Evolutionary conservation across 2,888 invertebrate genomes (phyloP), one percentile per base, ranked within the genome.

Genomic region (Protonemura montana): DNA sequence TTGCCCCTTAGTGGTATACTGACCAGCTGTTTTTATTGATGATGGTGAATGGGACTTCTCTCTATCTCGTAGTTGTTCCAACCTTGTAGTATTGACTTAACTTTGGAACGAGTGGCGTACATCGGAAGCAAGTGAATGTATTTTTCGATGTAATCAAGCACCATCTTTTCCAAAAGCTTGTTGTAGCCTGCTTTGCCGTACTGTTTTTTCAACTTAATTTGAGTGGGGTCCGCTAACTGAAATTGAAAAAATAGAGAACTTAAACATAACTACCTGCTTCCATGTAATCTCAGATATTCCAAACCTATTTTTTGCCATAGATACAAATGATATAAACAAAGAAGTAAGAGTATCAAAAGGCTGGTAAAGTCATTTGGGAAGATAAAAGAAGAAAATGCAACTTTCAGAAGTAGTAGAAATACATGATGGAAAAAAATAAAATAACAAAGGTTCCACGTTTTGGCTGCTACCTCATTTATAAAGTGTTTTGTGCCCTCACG

Each of bases 51-150:
- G 25, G 77, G 41, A 83, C 78, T 84, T 78, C 77, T n/a, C 16
- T 30, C 76, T 41, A 83, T 59, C 80, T 59, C 42, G 76, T 80
- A 30, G n/a, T 41, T 77, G 76, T 81, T 76, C 6, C 25, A 13
- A 3, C 76, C 86, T n/a, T 85, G 29, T 1, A 80, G 35, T 41
- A 86, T n/a, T 29, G 28, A 27, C 41, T 59, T 83, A 16, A 86
- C 25, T 6, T 78, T 30, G n/a, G 77, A 29, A 13, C 76, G 87
- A 27, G 78, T 42, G 80, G 87, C 87, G 30, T 87, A 87, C 87
- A 87, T 87, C 7, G 87, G 59, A 16, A 87, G 85, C 7, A 86
- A 85, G 21, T 78, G n/a, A 21, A 13, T 0, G 29, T 85, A 81
- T 59, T n/a, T 21, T 2, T 84, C 84, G 7, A 84, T 7, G 84